Conservation (phyloP, 2,888 invertebrate genomes). For the Gonocerus acuteangulatus region DNA sequence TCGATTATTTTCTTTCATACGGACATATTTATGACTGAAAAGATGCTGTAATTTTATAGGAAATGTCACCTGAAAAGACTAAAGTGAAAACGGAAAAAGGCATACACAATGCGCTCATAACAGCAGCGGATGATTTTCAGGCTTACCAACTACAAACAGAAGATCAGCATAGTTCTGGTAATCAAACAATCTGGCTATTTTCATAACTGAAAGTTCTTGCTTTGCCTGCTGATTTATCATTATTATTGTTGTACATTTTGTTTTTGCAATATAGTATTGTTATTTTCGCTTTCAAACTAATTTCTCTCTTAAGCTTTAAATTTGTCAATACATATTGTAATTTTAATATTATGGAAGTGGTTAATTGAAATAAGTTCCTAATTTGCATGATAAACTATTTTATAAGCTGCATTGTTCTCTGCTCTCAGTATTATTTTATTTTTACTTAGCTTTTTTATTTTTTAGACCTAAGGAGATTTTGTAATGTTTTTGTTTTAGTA, state of each 20-base stretch:
- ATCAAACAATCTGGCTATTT: conserved; percentile 33
- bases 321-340: background rate
- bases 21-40: too few species aligned
- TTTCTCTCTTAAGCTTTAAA: background rate
- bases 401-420: background rate
- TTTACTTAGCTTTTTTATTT: background rate
- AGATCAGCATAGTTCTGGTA: conserved; percentile 52
- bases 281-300: background rate
- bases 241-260: background rate
- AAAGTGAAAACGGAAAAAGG: conserved; percentile 12
- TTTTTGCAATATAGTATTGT: background rate
- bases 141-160: conserved; percentile 69
- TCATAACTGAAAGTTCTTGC: conserved; percentile 10
- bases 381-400: background rate
- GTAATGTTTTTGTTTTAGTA: too few species aligned
- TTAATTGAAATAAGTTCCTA: background rate
- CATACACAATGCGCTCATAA: conserved; percentile 59
- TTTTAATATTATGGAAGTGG: conserved; percentile 19
- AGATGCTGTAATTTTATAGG: too few species aligned
- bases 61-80: conserved; percentile 6
- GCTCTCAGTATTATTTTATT: background rate
- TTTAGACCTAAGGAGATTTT: background rate
- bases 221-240: conserved; percentile 9
- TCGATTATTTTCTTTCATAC: too few species aligned
- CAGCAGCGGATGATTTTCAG: conserved; percentile 69